Percentiles rank a stretch among this genome's conserved stretches.
Conservation (phyloP, 2,797 vertebrate species). For the Carcharodon carcharias region DNA sequence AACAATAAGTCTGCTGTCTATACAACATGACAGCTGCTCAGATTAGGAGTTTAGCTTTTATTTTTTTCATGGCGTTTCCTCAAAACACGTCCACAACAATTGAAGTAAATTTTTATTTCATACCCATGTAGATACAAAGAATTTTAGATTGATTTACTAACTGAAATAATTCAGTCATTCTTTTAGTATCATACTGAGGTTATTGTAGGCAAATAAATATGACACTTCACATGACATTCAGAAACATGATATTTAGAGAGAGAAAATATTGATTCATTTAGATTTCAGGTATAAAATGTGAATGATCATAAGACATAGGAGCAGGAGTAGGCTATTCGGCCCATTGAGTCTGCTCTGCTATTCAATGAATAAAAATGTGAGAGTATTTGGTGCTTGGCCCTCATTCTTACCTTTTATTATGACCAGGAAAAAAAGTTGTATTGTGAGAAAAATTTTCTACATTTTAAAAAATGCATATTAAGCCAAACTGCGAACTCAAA, state of each 20-base stretch:
- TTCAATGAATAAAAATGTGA: not conserved
- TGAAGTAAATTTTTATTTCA: slow-evolving; percentile 7
- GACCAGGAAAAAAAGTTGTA: not conserved
- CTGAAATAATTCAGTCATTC: no score
- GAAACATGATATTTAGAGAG: slow-evolving; percentile 9
- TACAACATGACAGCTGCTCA: slow-evolving; percentile 40
- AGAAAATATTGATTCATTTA: not conserved
- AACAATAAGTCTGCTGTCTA: slow-evolving; percentile 51
- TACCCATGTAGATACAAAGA: not conserved
- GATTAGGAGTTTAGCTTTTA: slow-evolving; percentile 32
- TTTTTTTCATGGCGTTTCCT: not conserved
- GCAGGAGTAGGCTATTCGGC: no score
- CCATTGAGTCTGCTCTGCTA: no score
- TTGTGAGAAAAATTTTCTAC: not conserved
- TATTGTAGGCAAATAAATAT: not conserved
- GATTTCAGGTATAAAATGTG: not conserved
- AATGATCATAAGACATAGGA: not conserved
- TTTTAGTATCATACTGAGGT: not conserved
- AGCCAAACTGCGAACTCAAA: not conserved
- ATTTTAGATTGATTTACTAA: not conserved
- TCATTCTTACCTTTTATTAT: not conserved
- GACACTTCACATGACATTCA: not conserved
- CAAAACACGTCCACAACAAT: slow-evolving; percentile 18
- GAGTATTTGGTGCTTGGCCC: not conserved
- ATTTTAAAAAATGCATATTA: not conserved